These are phyloP conservation scores for Coreius guichenoti DNA, from an alignment of 2,797 vertebrate genomes.

Conservation along the genomic window DNA sequence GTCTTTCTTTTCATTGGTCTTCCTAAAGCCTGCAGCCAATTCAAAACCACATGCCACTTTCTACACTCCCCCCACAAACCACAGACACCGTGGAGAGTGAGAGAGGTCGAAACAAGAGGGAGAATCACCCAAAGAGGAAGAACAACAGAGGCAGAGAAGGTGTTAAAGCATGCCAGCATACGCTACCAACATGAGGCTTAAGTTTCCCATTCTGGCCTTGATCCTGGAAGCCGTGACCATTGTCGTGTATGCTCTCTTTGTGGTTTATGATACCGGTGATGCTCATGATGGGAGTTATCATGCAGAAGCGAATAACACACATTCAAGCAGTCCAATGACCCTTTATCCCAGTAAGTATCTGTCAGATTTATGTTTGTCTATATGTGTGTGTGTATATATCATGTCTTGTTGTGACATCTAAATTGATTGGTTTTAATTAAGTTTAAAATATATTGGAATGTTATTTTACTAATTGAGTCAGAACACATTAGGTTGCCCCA, in stretches of 20 bases:
- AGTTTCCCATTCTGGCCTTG: slow-evolving; percentile 87
- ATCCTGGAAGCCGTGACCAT: slow-evolving; percentile 85
- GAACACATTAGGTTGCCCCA: background rate
- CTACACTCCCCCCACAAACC: slow-evolving; percentile 72
- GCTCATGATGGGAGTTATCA: slow-evolving; percentile 31
- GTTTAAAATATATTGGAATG: background rate
- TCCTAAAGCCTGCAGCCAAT: slow-evolving; percentile 63
- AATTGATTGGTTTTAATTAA: background rate
- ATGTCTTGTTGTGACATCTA: background rate
- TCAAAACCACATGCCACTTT: slow-evolving; percentile 71
- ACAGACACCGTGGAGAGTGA: slow-evolving; percentile 65
- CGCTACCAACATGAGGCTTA: slow-evolving; percentile 89
- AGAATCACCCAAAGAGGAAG: slow-evolving; percentile 42
- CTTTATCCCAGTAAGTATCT: slow-evolving; percentile 90
- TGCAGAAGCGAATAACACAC: background rate
- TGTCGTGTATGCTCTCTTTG: slow-evolving; percentile 85
- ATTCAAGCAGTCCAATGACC: slow-evolving; percentile 50
- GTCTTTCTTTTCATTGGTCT: slow-evolving; percentile 77
- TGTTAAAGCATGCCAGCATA: slow-evolving; percentile 75
- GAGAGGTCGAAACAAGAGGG: slow-evolving; percentile 61
- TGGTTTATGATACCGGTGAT: slow-evolving; percentile 74
- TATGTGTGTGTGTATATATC: background rate
- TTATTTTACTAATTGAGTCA: background rate
- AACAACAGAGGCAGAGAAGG: slow-evolving; percentile 6
- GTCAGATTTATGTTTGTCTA: slow-evolving; percentile 1